These are phyloP conservation scores for Gobio gobio DNA, from an alignment of 2,113 vertebrate genomes.

Conservation along the genomic window DNA sequence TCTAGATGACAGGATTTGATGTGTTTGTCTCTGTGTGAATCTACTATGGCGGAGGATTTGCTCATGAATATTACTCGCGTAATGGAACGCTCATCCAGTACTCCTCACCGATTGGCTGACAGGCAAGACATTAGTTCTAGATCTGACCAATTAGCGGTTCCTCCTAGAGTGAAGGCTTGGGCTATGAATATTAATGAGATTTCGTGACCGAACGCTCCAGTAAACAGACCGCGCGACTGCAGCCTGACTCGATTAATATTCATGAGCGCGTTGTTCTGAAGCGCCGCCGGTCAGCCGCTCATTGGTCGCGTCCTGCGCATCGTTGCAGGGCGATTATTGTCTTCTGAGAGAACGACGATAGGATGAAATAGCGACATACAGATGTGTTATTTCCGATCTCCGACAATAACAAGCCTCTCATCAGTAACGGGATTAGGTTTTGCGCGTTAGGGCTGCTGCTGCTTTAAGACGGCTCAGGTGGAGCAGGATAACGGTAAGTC, in stretches of 20 bases:
- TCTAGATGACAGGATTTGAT: no score
- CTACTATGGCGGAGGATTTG: neutral
- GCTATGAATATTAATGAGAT: neutral
- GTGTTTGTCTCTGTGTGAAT: no score
- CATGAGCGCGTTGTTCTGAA: neutral
- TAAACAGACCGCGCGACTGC: neutral
- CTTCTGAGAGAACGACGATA: slow-evolving; percentile 66
- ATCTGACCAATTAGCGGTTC: neutral
- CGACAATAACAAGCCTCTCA: slow-evolving; percentile 41
- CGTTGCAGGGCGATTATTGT: slow-evolving; percentile 70
- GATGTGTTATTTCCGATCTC: slow-evolving; percentile 37
- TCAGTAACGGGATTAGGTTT: neutral
- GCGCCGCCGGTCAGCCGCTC: slow-evolving; percentile 6
- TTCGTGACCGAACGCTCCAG: neutral
- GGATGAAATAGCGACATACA: slow-evolving; percentile 60
- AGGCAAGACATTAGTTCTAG: neutral
- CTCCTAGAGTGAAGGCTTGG: neutral
- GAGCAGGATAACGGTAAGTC: slow-evolving; percentile 43
- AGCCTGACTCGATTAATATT: neutral
- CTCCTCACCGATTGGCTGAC: neutral
- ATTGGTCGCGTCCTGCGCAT: slow-evolving; percentile 64
- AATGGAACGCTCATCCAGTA: neutral
- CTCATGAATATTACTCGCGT: neutral
- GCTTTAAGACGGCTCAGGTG: slow-evolving; percentile 1
- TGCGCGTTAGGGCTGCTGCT: neutral